phyloP scores from a whole-genome alignment of 1,140 invertebrate species.

The Drosophila triauraria region DNA sequence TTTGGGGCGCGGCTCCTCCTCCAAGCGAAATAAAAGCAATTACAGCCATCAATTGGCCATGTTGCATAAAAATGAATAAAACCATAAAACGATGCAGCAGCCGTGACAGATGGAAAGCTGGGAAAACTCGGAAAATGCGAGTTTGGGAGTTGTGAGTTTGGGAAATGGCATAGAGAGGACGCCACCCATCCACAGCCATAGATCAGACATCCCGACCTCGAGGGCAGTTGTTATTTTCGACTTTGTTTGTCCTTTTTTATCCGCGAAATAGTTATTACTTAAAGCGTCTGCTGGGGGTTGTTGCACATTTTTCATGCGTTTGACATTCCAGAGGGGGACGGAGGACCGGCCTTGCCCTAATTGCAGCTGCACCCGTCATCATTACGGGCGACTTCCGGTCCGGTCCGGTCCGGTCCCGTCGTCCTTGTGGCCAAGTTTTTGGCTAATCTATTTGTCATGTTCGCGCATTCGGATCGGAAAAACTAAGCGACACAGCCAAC shows the following conservation, averaged over 20 bases:
- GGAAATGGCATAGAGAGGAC: not conserved
- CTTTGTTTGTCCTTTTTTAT: slow-evolving; percentile 41
- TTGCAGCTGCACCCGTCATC: slow-evolving; percentile 65
- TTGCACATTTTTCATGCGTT: slow-evolving; percentile 70
- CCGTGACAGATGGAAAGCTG: slow-evolving; percentile 60
- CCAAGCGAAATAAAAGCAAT: slow-evolving; percentile 56
- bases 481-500: slow-evolving; percentile 70
- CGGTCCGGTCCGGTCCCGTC: not conserved
- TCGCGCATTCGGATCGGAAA: slow-evolving; percentile 63
- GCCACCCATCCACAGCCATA: slow-evolving; percentile 33
- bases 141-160: not conserved
- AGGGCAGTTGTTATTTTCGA: slow-evolving; percentile 51
- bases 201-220: slow-evolving; percentile 35
- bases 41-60: slow-evolving; percentile 70
- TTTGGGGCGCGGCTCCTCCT: not conserved
- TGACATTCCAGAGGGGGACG: slow-evolving; percentile 39
- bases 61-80: slow-evolving; percentile 76
- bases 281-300: slow-evolving; percentile 56
- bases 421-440: slow-evolving; percentile 44
- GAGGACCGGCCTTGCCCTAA: slow-evolving; percentile 35
- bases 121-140: not conserved
- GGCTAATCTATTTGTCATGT: slow-evolving; percentile 82
- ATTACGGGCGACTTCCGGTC: slow-evolving; percentile 56
- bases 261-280: slow-evolving; percentile 67
- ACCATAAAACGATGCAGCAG: slow-evolving; percentile 60